A percentile compares a stretch with the other conserved stretches of the same genome.
Evolutionary conservation across 1,140 invertebrate species (phyloP).

Genomic region (Saxidomus purpurata): DNA sequence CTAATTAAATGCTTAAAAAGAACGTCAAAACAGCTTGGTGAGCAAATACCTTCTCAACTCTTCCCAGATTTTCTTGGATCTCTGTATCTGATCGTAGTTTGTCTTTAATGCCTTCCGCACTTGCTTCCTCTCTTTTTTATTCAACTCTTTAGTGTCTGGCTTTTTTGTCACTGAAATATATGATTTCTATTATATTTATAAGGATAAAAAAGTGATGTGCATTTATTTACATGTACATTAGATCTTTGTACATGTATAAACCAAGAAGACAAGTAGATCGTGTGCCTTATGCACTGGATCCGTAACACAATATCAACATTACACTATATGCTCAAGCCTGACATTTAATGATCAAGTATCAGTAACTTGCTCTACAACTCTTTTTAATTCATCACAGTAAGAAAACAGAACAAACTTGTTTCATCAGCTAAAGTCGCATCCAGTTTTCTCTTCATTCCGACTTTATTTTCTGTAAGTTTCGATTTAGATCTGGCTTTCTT

Average conservation of each 20-base stretch:
- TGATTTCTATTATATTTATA: too few relatives aligned
- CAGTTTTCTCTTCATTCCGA: constrained; percentile 72
- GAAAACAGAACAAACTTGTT: constrained; percentile 69
- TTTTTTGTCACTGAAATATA: constrained; percentile 79
- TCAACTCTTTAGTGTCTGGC: constrained; percentile 80
- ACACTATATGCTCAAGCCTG: too few relatives aligned
- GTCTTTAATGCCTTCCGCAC: constrained; percentile 82
- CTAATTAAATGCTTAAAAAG: too few relatives aligned
- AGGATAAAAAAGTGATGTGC: too few relatives aligned
- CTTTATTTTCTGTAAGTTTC: constrained; percentile 73
- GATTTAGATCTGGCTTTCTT: constrained; percentile 76
- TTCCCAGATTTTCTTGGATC: constrained; percentile 93
- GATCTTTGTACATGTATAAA: too few relatives aligned
- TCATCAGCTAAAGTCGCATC: constrained; percentile 79
- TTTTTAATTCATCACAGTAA: neutral
- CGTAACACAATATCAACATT: too few relatives aligned
- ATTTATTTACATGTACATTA: too few relatives aligned
- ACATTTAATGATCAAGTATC: too few relatives aligned
- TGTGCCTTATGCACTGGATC: too few relatives aligned
- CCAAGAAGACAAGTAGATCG: too few relatives aligned
- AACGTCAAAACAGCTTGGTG: too few relatives aligned
- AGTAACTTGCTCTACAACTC: too few relatives aligned
- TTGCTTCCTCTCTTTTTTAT: constrained; percentile 82
- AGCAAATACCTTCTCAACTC: constrained; percentile 87
- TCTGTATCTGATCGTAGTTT: constrained; percentile 89